These are phyloP conservation scores for Schizopygopsis pylzovi DNA, from an alignment of 2,797 vertebrate species.

Conservation along the genomic window DNA sequence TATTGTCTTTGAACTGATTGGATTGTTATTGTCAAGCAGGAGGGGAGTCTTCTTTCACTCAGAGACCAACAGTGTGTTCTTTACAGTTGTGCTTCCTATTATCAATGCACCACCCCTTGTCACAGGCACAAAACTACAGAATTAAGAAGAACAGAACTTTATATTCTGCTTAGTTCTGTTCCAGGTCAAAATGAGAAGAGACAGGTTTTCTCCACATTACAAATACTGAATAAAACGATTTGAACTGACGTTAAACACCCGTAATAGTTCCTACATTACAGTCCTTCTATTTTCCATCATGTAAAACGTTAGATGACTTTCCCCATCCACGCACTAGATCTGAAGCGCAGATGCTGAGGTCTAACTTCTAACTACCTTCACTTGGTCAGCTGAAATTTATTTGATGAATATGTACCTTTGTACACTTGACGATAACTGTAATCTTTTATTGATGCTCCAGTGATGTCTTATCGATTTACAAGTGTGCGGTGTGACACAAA, in stretches of 20 bases:
- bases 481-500: conserved; percentile 30
- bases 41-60: conserved; percentile 68
- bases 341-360: neutral
- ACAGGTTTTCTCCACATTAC: neutral
- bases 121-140: neutral
- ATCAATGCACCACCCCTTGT: conserved; percentile 50
- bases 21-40: conserved; percentile 82
- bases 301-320: conserved; percentile 4
- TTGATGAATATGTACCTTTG: conserved; percentile 32
- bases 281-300: neutral
- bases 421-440: conserved; percentile 31
- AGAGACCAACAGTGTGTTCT: conserved; percentile 68
- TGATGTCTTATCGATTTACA: conserved; percentile 50
- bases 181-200: neutral
- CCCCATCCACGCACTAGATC: neutral
- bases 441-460: conserved; percentile 39
- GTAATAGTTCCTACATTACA: neutral
- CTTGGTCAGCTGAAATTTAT: conserved; percentile 6
- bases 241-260: neutral
- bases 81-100: conserved; percentile 62
- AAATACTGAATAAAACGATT: neutral
- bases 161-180: neutral
- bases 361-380: conserved; percentile 22
- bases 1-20: conserved; percentile 82
- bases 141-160: conserved; percentile 23